Evolutionary conservation across 1,140 invertebrate species (phyloP), one percentile per base, ranked within the genome.

Genomic region (Drosophila sechellia): DNA sequence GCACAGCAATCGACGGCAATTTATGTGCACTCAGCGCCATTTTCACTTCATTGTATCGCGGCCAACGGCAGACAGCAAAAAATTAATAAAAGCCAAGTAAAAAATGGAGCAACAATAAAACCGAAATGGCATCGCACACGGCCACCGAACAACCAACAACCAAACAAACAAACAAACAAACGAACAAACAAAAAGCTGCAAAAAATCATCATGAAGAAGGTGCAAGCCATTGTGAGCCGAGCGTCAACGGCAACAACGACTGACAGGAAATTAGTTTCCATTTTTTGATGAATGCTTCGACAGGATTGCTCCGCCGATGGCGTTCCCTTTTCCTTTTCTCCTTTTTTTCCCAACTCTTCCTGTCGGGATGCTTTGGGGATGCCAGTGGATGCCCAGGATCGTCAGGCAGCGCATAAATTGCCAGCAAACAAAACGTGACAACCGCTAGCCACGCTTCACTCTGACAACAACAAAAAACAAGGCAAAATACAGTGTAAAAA

Each of bases 211-310:
- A 77, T 50, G 79, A 73, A 66, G 77, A 83, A 89, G 84, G 76
- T 81, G 84, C 77, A 83, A 87, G 79, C 76, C 79, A 85, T 80
- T 78, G 74, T 81, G 31, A 31, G 31, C 8, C 74, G 77, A 86
- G 60, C 69, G 77, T 80, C 53, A 84, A 77, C 71, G 53, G 74
- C 72, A 85, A 86, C 81, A 90, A 90, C 86, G 87, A 90, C 87
- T 90, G 87, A 90, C 87, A 90, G 87, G 87, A 90, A 90, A 90
- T 90, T 90, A 90, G 87, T 90, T 90, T 90, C 87, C 87, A 90
- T 90, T 90, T 90, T 90, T 90, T 90, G 87, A 90, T 90, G 87
- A 90, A 90, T 90, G 87, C 87, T 87, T 90, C 87, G 87, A 90
- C 87, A 90, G 87, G 83, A 90, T 90, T 90, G 89, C 89, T 81